Conservation (phyloP, 2,113 vertebrate species). For the Platanista minor region DNA sequence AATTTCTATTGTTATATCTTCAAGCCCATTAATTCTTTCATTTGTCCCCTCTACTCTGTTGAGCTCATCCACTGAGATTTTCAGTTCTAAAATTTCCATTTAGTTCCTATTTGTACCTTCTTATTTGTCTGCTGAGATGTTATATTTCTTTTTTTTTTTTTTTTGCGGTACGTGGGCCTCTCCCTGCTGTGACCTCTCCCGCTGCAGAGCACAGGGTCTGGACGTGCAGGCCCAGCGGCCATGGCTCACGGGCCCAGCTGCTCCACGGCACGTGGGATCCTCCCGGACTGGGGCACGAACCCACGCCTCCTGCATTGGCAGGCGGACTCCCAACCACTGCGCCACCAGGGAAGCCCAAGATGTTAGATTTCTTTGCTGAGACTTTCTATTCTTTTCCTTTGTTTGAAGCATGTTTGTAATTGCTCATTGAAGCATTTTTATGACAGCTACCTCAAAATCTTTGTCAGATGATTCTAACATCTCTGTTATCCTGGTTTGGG, state of each 20-base stretch:
- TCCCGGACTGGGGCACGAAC: too few relatives aligned
- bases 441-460: neutral
- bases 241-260: too few relatives aligned
- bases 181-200: too few relatives aligned
- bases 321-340: too few relatives aligned
- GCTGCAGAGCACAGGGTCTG: too few relatives aligned
- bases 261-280: too few relatives aligned
- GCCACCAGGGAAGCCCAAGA: too few relatives aligned
- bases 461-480: neutral
- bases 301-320: too few relatives aligned
- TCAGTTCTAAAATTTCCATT: constrained; percentile 20
- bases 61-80: neutral
- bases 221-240: too few relatives aligned
- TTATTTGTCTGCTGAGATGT: neutral
- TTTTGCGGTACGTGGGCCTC: too few relatives aligned
- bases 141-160: neutral
- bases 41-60: neutral
- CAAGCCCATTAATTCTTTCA: neutral
- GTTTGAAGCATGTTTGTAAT: neutral
- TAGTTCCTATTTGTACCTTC: neutral
- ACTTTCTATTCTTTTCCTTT: neutral
- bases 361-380: neutral
- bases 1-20: neutral
- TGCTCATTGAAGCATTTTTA: neutral
- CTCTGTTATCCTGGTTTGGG: neutral